Evolutionary conservation across 2,113 vertebrate species (phyloP).

Genomic region (Chaenogobius annularis): DNA sequence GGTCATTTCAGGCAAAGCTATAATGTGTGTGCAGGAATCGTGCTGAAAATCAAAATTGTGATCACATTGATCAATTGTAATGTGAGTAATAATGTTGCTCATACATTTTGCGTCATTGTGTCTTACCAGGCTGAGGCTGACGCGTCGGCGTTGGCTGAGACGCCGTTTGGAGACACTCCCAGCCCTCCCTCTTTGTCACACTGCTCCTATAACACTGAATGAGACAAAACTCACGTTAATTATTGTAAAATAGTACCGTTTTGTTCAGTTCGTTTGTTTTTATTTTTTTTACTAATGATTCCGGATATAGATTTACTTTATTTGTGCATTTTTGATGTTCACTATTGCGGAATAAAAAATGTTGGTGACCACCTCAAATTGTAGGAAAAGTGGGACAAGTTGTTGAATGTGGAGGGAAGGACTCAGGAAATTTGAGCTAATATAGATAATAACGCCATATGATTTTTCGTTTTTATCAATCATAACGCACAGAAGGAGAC

Average conservation of each 20-base stretch:
- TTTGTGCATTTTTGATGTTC: conserved; percentile 15
- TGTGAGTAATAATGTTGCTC: neutral
- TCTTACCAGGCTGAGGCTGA: conserved; percentile 69
- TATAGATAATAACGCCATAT: too few species aligned
- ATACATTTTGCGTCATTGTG: neutral
- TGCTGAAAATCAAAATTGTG: too few species aligned
- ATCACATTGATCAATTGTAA: neutral
- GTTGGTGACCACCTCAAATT: too few species aligned
- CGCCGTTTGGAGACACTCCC: conserved; percentile 74
- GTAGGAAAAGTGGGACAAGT: too few species aligned
- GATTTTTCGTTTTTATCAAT: too few species aligned
- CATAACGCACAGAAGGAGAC: too few species aligned
- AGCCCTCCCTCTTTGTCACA: conserved; percentile 76
- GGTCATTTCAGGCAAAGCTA: too few species aligned
- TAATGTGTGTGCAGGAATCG: too few species aligned
- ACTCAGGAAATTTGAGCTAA: too few species aligned
- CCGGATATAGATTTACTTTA: conserved; percentile 26
- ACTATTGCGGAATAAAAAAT: too few species aligned
- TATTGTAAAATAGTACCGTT: neutral
- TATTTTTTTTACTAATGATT: conserved; percentile 16
- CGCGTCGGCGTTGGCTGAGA: conserved; percentile 63
- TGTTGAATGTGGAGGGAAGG: too few species aligned
- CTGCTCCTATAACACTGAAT: conserved; percentile 32
- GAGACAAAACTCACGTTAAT: neutral
- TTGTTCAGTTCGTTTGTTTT: neutral